Evolutionary conservation across 2,888 invertebrate species (phyloP), one percentile per base, ranked within the genome.

Genomic region (Lasioglossum calceatum): DNA sequence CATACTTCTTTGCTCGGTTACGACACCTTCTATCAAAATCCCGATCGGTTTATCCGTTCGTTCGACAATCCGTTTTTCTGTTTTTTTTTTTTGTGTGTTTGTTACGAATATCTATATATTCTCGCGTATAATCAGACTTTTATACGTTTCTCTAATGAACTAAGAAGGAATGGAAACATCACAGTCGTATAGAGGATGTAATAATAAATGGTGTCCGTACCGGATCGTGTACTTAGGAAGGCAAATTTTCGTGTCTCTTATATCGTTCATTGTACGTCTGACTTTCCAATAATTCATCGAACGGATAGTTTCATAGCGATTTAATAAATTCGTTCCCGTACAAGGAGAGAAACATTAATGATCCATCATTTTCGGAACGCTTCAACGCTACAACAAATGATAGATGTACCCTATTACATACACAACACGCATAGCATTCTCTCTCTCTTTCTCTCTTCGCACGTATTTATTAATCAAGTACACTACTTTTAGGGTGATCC

Each of bases 111-210:
- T 61, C 58, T 81, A 23, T 44, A 71, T 74, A 32, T 64, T 64
- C 50, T 72, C 75, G 75, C 77, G 73, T 67, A 72, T 64, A 77
- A 71, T 90, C 85, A 85, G 84, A 86, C 88, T 89, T 87, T 61
- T 77, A 79, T 84, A 80, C 67, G 79, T 83, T 72, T 73, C 23
- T 47, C 91, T 91, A 91, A 79, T 80, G n/a, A 90, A 89, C 88
- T 91, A 91, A 87, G 87, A 91, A 84, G 83, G 79, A 91, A 86
- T 86, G 87, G 86, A 88, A 91, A 89, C 89, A 91, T 91, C 91
- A 91, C 90, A 91, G 91, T 91, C 91, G 85, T 83, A 79, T 87
- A 90, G 88, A 91, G 89, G 88, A 90, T 88, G 88, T 80, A 90
- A 84, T 89, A 87, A 86, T 88, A 87, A 81, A 81, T 86, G 82